Conservation (phyloP, 1,140 invertebrate genomes). For the Papilio polyxenes region DNA sequence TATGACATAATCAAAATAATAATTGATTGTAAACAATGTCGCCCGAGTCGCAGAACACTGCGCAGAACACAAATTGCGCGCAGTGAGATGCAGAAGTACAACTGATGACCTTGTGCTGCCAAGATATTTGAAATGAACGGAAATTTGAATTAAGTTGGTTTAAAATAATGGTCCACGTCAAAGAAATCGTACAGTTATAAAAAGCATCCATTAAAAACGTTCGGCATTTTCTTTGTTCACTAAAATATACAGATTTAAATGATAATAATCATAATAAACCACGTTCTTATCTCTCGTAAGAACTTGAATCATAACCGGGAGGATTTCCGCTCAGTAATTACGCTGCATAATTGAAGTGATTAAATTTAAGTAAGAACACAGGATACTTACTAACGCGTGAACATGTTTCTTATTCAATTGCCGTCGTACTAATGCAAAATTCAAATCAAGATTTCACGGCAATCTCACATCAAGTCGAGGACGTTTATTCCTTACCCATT, state of each 20-base stretch:
- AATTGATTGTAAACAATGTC: no score
- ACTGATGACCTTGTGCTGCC: no score
- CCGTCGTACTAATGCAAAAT: not conserved
- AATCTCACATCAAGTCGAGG: not conserved
- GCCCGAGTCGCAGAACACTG: no score
- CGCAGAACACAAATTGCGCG: no score
- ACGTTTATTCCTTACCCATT: no score
- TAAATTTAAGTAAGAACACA: conserved; percentile 32
- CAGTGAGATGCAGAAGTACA: no score
- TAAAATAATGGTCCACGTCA: no score
- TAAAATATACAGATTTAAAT: conserved; percentile 3
- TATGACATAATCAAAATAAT: no score
- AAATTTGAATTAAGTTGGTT: no score
- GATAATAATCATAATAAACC: not conserved
- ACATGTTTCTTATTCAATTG: not conserved
- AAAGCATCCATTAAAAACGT: not conserved
- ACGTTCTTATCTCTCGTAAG: not conserved
- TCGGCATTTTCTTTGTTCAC: not conserved
- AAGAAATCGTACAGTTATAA: not conserved
- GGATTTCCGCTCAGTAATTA: conserved; percentile 33
- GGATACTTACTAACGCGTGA: conserved; percentile 19
- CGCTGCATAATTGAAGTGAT: conserved; percentile 21
- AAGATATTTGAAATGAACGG: no score
- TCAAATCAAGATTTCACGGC: not conserved
- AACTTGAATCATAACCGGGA: conserved; percentile 9